Conservation (phyloP, 2,797 vertebrate species). For the Myioborus melanocephalus region DNA sequence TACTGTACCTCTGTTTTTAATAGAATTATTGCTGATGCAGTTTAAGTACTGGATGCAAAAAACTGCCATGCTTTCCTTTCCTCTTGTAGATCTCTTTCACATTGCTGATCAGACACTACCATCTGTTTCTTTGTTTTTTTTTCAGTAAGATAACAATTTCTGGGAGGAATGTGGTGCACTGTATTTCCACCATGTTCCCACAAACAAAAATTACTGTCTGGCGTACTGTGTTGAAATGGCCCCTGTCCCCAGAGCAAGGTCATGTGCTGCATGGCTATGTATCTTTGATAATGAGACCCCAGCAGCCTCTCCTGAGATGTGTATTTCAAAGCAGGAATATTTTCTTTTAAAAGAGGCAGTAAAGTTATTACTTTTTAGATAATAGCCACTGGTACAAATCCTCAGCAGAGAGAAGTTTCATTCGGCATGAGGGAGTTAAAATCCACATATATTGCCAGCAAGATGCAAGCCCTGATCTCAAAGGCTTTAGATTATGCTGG, state of each 20-base stretch:
- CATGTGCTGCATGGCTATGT: fast-evolving
- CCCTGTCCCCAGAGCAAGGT: background rate
- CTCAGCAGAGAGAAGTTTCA: background rate
- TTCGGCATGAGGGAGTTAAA: background rate
- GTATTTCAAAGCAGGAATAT: background rate
- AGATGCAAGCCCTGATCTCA: background rate
- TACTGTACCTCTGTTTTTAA: background rate
- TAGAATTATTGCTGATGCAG: background rate
- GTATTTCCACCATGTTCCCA: background rate
- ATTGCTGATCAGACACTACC: background rate
- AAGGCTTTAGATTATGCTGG: background rate
- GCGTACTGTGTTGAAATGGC: background rate
- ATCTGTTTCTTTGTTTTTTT: background rate
- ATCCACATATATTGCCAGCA: background rate
- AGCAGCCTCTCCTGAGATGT: background rate
- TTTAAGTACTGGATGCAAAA: background rate
- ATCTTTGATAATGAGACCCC: background rate
- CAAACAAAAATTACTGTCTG: background rate
- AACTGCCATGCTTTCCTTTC: background rate
- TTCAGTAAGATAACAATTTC: background rate
- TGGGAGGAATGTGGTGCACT: background rate
- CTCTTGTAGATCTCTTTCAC: background rate
- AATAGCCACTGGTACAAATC: background rate
- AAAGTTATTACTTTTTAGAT: background rate
- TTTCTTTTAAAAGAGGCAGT: background rate